A percentile compares a stretch with the other conserved stretches of the same genome.
phyloP scores from a whole-genome alignment of 2,888 invertebrate genomes.

The Colostygia pectinataria region DNA sequence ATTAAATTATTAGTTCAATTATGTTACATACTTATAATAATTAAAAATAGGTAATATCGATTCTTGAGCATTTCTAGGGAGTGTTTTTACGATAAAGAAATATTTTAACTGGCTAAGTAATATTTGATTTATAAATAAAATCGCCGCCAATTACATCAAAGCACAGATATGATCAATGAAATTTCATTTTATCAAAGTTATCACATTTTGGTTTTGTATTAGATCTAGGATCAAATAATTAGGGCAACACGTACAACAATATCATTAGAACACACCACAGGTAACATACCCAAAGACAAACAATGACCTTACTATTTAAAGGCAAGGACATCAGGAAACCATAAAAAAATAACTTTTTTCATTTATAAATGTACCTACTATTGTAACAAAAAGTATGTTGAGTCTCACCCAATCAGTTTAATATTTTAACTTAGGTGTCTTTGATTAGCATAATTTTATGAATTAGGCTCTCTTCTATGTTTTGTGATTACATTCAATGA shows the following conservation, averaged over 20 bases:
- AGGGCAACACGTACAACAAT: conserved; percentile 12
- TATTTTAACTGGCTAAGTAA: background rate
- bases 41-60: conserved; percentile 19
- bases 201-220: conserved; percentile 8
- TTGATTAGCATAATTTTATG: background rate
- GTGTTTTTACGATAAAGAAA: background rate
- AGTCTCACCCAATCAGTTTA: no score
- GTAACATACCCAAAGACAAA: conserved; percentile 1
- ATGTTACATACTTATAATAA: conserved; percentile 1
- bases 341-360: no score
- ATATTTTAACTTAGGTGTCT: background rate
- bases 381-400: no score
- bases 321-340: conserved; percentile 1
- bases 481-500: background rate
- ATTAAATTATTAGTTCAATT: conserved; percentile 6
- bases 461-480: no score
- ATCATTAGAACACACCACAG: conserved; percentile 4
- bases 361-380: no score
- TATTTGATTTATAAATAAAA: conserved; percentile 5
- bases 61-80: conserved; percentile 25
- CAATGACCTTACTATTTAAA: background rate
- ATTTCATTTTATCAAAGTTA: conserved; percentile 9
- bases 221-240: conserved; percentile 27
- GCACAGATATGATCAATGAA: conserved; percentile 3
- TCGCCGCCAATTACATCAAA: background rate